These are phyloP conservation scores for Meleagris gallopavo DNA, from an alignment of 2,113 vertebrate species.

Conservation along the genomic window DNA sequence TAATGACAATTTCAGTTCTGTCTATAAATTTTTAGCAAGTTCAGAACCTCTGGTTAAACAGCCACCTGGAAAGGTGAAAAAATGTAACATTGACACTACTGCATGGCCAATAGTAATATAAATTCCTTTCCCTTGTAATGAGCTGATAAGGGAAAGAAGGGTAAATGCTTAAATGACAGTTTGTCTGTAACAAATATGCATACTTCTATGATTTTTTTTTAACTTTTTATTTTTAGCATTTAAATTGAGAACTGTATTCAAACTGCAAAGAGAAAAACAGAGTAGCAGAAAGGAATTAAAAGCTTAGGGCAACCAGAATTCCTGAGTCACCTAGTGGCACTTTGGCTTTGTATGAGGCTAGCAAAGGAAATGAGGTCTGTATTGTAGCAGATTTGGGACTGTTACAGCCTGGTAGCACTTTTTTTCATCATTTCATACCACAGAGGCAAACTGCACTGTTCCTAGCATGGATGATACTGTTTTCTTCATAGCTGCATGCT, in stretches of 20 bases:
- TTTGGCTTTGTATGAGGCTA: background rate
- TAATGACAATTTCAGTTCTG: background rate
- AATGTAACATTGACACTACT: background rate
- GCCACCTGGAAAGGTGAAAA: background rate
- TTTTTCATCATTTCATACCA: background rate
- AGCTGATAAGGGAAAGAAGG: background rate
- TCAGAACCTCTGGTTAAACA: background rate
- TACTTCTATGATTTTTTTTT: background rate
- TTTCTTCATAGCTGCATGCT: background rate
- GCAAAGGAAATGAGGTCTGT: background rate
- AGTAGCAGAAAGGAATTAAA: background rate
- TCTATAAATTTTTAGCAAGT: too few species aligned
- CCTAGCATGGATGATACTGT: too few species aligned
- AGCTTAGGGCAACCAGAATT: background rate
- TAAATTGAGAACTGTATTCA: background rate
- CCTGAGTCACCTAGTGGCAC: background rate
- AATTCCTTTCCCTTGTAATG: background rate
- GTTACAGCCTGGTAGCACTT: background rate
- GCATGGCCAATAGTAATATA: background rate
- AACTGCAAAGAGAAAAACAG: rapidly evolving
- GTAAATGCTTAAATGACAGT: background rate
- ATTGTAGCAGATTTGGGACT: background rate
- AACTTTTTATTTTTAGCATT: background rate
- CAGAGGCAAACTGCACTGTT: background rate
- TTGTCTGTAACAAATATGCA: background rate